Percentiles rank a stretch among this genome's conserved stretches.
Conservation (phyloP, 1,140 invertebrate species). For the Lasaia peninsularis region DNA sequence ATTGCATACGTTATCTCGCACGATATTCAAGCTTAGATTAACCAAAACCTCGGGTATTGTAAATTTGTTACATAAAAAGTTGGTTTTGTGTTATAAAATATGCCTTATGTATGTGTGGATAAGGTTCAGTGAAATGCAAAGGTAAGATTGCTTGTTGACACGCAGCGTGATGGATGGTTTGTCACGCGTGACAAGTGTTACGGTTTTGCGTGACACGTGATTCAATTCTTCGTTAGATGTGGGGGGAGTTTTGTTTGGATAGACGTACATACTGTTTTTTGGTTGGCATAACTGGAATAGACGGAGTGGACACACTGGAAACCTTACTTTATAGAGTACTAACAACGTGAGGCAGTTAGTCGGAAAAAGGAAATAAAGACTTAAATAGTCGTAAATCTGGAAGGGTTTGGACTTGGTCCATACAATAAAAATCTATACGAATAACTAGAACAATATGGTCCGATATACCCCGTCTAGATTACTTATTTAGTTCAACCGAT, state of each 20-base stretch:
- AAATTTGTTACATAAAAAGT: constrained; percentile 10
- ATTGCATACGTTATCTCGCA: background rate
- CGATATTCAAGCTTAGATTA: constrained; percentile 5
- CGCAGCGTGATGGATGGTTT: constrained; percentile 7
- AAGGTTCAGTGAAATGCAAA: background rate
- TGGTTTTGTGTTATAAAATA: background rate
- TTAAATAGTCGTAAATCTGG: no score
- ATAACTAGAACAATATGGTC: no score
- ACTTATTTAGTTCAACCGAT: no score
- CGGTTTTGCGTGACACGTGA: constrained; percentile 4
- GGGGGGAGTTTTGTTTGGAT: background rate
- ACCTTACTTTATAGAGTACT: no score
- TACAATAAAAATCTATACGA: no score
- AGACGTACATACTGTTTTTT: background rate
- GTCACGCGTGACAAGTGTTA: constrained; percentile 1
- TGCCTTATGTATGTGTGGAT: background rate
- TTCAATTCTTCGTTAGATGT: constrained; percentile 7
- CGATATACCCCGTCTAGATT: no score
- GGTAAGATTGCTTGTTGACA: background rate
- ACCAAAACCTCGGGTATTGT: constrained; percentile 9
- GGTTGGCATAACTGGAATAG: no score
- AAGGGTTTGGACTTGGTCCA: no score
- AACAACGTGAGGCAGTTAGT: no score
- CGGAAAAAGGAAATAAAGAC: no score
- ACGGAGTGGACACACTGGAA: no score